Evolutionary conservation across 2,888 invertebrate species (phyloP), one percentile per base, ranked within the genome.

Genomic region (Isoperla grammatica): DNA sequence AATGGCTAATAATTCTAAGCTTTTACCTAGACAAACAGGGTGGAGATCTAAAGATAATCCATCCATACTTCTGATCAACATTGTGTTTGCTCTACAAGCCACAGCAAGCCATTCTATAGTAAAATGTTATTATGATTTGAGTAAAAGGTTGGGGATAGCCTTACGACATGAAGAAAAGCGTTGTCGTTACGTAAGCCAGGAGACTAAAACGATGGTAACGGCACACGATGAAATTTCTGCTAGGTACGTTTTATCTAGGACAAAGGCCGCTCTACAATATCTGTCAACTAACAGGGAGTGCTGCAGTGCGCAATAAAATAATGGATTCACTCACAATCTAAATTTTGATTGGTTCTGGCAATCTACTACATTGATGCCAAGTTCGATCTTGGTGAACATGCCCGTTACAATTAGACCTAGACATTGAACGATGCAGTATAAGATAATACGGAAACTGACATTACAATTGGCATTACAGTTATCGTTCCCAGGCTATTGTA

Each of bases 101-200:
- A 86, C 88, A 66, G 92, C 94, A 42, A 90, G 90, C 74, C 91
- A 92, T 74, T 94, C 93, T 61, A 88, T 95, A 67, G 89, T 95
- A 0, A 89, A 90, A 74, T 94, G 94, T 74, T 97, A 95, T 74
- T 93, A 96, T 74, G 93, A 95, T 75, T 78, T 97, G 65, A 95
- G 95, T 71, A 90, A 90, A 78, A 84, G 91, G 69, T 78, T 94
- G 65, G 93, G 93, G 1, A 84, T 90, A 68, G 93, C 94, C 17
- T 75, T 97, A 54, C 82, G 89, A 63, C 91, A 95, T 71, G 97
- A 97, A 76, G 96, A 97, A 74, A 86, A 87, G 65, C 80, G 95
- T 63, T 89, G 90, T 72, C 88, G 90, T 12, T 97, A 91, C 78
- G 79, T 97, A 56, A 88, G 88, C 19, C 84, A 88, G 67, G 91